Percentiles rank a stretch among this genome's conserved stretches.
Evolutionary conservation across 2,797 vertebrate species (phyloP).

Genomic region (Dicrostonyx torquatus): DNA sequence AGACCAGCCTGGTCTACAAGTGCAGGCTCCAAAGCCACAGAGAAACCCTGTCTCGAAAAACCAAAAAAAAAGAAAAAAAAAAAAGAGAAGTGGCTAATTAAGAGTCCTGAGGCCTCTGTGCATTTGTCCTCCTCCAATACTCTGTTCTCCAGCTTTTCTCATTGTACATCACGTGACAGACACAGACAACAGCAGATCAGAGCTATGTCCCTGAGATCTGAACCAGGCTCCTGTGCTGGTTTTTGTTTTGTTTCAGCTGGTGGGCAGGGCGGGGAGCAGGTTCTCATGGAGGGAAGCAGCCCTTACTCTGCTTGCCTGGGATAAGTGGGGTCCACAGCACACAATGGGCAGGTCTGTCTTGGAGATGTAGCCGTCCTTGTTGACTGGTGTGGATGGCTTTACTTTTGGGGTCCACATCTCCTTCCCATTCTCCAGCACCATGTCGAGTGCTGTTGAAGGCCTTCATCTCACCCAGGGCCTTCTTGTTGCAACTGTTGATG

Average conservation of each 20-base stretch:
- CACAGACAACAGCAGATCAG: background rate
- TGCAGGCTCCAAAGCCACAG: no score
- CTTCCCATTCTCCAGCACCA: slow-evolving; percentile 96
- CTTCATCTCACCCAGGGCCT: background rate
- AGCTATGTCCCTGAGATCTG: background rate
- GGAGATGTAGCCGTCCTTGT: slow-evolving; percentile 95
- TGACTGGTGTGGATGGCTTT: slow-evolving; percentile 96
- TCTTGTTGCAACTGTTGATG: background rate
- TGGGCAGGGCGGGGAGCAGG: background rate
- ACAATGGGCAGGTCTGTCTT: slow-evolving; percentile 96
- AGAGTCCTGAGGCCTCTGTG: background rate
- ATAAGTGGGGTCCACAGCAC: slow-evolving; percentile 89
- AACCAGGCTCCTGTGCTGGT: background rate
- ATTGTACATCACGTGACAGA: background rate
- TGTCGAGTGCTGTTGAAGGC: slow-evolving; percentile 84
- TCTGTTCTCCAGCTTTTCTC: background rate
- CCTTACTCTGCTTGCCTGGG: slow-evolving; percentile 63
- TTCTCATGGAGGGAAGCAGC: background rate
- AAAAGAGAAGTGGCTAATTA: background rate
- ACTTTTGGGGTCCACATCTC: slow-evolving; percentile 95
- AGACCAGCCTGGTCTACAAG: no score
- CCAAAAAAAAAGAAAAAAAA: background rate
- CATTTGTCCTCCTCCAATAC: background rate
- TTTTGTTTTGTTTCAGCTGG: slow-evolving; percentile 45
- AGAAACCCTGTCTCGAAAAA: no score